Evolutionary conservation across 2,888 invertebrate species (phyloP).

Genomic region (Drosophila mimetica): DNA sequence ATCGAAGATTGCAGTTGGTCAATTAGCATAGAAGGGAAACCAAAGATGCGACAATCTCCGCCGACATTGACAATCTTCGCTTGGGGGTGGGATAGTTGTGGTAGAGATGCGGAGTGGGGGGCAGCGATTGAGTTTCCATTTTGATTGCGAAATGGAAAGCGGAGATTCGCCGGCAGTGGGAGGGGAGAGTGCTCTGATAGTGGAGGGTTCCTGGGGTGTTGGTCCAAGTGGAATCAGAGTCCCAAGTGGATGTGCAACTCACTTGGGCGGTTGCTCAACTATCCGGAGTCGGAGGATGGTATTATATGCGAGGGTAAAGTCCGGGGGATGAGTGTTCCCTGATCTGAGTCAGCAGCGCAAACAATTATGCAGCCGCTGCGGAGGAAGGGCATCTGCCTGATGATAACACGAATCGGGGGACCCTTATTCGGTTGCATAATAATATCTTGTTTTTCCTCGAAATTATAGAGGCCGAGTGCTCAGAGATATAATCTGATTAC

Average conservation of each 20-base stretch:
- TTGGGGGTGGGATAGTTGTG: constrained; percentile 18
- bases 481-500: neutral
- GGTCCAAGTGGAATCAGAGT: constrained; percentile 28
- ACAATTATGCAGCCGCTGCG: constrained; percentile 30
- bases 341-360: constrained; percentile 43
- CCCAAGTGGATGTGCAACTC: constrained; percentile 34
- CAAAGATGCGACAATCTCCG: constrained; percentile 57
- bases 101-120: neutral
- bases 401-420: constrained; percentile 28
- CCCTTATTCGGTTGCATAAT: constrained; percentile 10
- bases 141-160: constrained; percentile 69
- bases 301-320: neutral
- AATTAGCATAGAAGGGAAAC: constrained; percentile 29
- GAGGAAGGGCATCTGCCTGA: constrained; percentile 37
- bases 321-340: constrained; percentile 39
- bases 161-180: constrained; percentile 46
- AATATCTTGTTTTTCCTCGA: constrained; percentile 19
- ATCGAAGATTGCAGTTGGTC: constrained; percentile 41
- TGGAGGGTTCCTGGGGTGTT: constrained; percentile 7
- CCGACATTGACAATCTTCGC: constrained; percentile 47
- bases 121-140: constrained; percentile 63
- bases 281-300: constrained; percentile 12
- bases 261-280: constrained; percentile 34
- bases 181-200: constrained; percentile 22
- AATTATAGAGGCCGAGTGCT: constrained; percentile 5